These are phyloP conservation scores for Leuctra nigra DNA, from an alignment of 2,888 invertebrate genomes.

Conservation along the genomic window DNA sequence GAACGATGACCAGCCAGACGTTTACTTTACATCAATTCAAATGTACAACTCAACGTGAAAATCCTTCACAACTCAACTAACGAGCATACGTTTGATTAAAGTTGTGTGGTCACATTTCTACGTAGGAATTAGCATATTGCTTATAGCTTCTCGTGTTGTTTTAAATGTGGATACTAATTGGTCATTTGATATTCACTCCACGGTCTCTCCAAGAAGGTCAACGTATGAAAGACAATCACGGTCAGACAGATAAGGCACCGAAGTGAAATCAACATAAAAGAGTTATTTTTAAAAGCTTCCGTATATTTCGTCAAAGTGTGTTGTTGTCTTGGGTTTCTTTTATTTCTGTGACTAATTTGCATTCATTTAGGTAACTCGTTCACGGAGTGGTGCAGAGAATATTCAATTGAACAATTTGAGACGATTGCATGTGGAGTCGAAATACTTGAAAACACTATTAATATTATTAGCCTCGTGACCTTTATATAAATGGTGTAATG, in stretches of 20 bases:
- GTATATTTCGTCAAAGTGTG: too few species aligned
- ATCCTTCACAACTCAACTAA: too few species aligned
- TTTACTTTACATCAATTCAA: too few species aligned
- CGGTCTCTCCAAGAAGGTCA: conserved; percentile 3
- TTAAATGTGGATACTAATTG: not conserved
- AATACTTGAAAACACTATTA: too few species aligned
- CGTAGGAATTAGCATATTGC: not conserved
- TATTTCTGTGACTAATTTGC: not conserved
- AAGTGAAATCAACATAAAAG: not conserved
- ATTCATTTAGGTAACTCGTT: not conserved
- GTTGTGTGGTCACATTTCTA: not conserved
- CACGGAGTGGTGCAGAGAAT: too few species aligned
- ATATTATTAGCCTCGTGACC: too few species aligned
- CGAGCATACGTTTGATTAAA: too few species aligned
- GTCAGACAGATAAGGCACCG: conserved; percentile 6
- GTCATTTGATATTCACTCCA: conserved; percentile 2
- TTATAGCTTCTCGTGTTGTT: not conserved
- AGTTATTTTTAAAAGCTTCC: conserved; percentile 12
- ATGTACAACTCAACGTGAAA: too few species aligned
- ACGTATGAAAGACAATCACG: conserved; percentile 9
- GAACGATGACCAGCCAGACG: too few species aligned
- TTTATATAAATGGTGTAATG: too few species aligned
- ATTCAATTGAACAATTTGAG: too few species aligned
- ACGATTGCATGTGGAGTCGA: too few species aligned
- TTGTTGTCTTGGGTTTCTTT: not conserved